These are phyloP conservation scores for Samia ricini DNA, from an alignment of 1,140 invertebrate genomes.

Conservation along the genomic window DNA sequence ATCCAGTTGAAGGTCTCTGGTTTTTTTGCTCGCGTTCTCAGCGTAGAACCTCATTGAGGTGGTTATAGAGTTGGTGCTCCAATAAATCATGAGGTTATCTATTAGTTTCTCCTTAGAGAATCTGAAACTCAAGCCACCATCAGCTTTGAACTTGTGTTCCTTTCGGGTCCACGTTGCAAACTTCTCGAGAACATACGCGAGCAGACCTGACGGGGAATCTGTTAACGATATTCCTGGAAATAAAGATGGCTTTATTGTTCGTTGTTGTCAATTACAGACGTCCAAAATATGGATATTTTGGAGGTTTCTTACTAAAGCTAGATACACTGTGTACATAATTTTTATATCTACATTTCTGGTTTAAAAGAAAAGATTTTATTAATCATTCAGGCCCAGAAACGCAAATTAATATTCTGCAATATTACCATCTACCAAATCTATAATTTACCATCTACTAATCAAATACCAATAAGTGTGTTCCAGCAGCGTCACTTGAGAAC, in stretches of 20 bases:
- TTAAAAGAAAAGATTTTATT: too few relatives aligned
- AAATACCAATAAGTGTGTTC: too few relatives aligned
- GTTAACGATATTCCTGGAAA: conserved; percentile 77
- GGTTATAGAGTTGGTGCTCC: conserved; percentile 86
- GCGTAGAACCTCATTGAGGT: conserved; percentile 87
- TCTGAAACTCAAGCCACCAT: conserved; percentile 84
- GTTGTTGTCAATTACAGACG: too few relatives aligned
- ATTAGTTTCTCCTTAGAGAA: conserved; percentile 87
- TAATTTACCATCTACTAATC: too few relatives aligned
- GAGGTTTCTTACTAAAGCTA: too few relatives aligned
- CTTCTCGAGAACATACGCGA: conserved; percentile 92
- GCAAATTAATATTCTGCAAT: too few relatives aligned
- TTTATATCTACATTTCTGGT: too few relatives aligned
- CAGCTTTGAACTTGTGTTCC: conserved; percentile 64
- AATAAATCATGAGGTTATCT: conserved; percentile 95
- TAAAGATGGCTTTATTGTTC: background rate
- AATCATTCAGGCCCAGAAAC: too few relatives aligned
- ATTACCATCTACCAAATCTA: too few relatives aligned
- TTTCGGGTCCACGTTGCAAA: conserved; percentile 88
- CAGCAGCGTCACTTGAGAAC: too few relatives aligned
- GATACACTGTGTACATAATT: too few relatives aligned
- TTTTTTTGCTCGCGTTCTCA: conserved; percentile 78
- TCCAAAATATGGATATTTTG: too few relatives aligned
- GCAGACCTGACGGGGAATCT: conserved; percentile 86
- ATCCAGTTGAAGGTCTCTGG: conserved; percentile 68